Evolutionary conservation across 2,797 vertebrate species (phyloP).

Genomic region (Hapalemur alaotrensis): DNA sequence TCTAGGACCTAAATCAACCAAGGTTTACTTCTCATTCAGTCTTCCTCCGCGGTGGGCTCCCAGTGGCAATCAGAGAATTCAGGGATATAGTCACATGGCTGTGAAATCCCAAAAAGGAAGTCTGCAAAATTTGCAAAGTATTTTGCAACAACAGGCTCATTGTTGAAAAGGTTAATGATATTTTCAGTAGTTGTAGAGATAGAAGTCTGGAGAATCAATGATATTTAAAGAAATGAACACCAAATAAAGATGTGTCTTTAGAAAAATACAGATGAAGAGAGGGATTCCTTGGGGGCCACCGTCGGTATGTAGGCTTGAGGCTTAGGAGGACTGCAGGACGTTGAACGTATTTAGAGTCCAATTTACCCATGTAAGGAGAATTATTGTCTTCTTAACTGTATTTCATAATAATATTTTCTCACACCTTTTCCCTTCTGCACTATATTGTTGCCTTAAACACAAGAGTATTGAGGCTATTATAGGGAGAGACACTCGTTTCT

Average conservation of each 20-base stretch:
- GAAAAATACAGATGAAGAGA: not conserved
- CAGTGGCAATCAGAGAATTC: not conserved
- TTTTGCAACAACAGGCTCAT: not conserved
- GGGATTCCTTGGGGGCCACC: not conserved
- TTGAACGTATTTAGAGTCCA: not conserved
- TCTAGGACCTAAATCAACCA: not conserved
- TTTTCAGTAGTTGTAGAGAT: not conserved
- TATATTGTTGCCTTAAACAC: not conserved
- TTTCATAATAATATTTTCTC: not conserved
- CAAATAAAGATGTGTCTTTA: not conserved
- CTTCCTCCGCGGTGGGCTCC: not conserved
- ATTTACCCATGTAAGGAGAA: not conserved
- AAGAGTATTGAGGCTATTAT: not conserved
- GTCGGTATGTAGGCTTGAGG: no score
- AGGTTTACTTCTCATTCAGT: not conserved
- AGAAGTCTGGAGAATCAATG: not conserved
- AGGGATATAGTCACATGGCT: not conserved
- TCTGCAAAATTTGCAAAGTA: no score
- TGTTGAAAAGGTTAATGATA: not conserved
- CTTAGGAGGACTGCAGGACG: not conserved
- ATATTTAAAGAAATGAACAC: not conserved
- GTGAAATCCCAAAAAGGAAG: not conserved
- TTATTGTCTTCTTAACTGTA: not conserved
- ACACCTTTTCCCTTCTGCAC: not conserved
- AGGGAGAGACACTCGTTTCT: not conserved